Conservation (phyloP, 2,113 vertebrate species). For the Eubucco bourcierii region DNA sequence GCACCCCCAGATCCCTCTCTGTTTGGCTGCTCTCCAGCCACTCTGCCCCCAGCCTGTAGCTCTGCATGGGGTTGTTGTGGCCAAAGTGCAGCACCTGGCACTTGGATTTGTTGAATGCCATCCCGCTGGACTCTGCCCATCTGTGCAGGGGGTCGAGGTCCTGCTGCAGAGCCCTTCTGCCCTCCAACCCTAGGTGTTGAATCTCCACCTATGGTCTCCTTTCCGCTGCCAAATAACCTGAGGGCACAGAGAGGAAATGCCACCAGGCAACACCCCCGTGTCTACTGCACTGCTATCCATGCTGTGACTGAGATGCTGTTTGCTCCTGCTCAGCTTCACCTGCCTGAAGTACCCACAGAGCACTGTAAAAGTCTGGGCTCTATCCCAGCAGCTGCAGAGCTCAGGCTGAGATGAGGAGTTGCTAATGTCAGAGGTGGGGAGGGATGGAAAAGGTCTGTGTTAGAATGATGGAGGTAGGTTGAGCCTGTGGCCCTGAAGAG, state of each 20-base stretch:
- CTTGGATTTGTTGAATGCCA: too few relatives aligned
- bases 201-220: not conserved
- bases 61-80: too few relatives aligned
- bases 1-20: too few relatives aligned
- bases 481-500: not conserved
- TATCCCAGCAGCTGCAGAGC: not conserved
- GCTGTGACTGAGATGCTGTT: not conserved
- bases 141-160: too few relatives aligned
- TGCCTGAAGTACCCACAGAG: not conserved
- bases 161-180: too few relatives aligned
- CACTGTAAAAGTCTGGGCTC: not conserved
- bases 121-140: too few relatives aligned
- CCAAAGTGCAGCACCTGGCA: too few relatives aligned
- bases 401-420: not conserved
- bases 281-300: rapidly evolving
- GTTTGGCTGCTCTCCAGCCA: too few relatives aligned
- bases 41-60: too few relatives aligned
- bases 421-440: not conserved
- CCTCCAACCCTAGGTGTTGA: too few relatives aligned
- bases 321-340: not conserved
- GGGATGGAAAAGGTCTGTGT: not conserved
- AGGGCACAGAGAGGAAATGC: not conserved
- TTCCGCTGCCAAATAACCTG: not conserved
- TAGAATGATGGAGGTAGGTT: not conserved
- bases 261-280: not conserved